Evolutionary conservation across 2,888 invertebrate genomes (phyloP), one percentile per base, ranked within the genome.

Genomic region (Drosophila tanythrix): DNA sequence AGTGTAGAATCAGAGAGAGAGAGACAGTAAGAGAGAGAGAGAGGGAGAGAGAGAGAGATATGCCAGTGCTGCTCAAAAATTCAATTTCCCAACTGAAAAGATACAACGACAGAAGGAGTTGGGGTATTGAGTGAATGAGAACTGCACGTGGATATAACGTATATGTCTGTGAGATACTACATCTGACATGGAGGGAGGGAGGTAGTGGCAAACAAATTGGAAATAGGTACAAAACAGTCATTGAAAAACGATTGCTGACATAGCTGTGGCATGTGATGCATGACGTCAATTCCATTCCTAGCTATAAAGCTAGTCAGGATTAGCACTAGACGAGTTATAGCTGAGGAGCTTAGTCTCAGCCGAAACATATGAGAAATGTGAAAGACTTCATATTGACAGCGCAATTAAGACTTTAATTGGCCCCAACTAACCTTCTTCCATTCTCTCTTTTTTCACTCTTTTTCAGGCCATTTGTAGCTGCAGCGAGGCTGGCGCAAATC

Each of bases 41-140:
- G 7, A 56, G 18, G 21, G n/a, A 18, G 10, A 48, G 29, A 36
- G 55, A 40, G 57, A 48, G 27, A 27, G 46, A 62, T 72, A 57
- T 81, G 82, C 56, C 76, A 75, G 67, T 73, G 78, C 83, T 88
- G 83, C 72, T 87, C 89, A 87, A 88, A 89, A 88, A 88, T 88
- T 88, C 89, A 88, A 88, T 88, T 88, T 88, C 88, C 88, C 89
- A 88, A 76, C 72, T 83, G 88, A 86, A 82, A 74, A 82, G 82
- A 82, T 80, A 87, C 86, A 80, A 58, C 76, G 62, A 67, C 46
- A 57, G 51, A 46, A n/a, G n/a, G 8, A 25, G 18, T 13, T 33
- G 25, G 25, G 35, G 27, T 25, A 11, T n/a, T 25, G n/a, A 50
- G 25, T 50, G 63, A 57, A 27, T 51, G 29, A 51, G 58, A 27